Percentiles rank a stretch among this genome's conserved stretches.
These are phyloP conservation scores for Coranthus polyacanthus DNA, from an alignment of 2,797 vertebrate genomes.

Conservation along the genomic window DNA sequence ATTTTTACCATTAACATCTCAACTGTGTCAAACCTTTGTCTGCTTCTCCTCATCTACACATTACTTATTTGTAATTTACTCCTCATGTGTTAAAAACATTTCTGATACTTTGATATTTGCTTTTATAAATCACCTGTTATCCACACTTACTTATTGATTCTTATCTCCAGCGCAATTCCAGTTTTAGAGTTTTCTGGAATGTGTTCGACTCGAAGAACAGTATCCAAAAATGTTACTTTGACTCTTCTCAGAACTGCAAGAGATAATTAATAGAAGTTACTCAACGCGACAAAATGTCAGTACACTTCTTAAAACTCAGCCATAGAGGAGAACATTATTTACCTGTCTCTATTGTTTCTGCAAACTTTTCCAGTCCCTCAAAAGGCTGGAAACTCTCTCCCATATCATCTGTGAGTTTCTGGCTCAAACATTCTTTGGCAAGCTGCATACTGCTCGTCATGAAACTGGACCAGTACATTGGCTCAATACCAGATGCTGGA, in stretches of 20 bases:
- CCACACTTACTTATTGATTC: constrained; percentile 91
- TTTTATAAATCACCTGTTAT: neutral
- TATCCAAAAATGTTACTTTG: constrained; percentile 96
- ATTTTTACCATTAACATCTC: neutral
- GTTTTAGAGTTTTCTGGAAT: constrained; percentile 97
- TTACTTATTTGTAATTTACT: too few species aligned
- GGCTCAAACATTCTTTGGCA: constrained; percentile 97
- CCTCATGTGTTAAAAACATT: neutral
- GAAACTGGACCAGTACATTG: constrained; percentile 99
- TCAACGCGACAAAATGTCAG: neutral
- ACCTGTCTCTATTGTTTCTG: constrained; percentile 99
- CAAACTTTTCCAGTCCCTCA: constrained; percentile 98
- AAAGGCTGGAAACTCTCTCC: constrained; percentile 96
- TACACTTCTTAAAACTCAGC: neutral
- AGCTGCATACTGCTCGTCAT: constrained; percentile 99
- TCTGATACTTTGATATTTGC: neutral
- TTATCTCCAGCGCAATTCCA: constrained; percentile 95
- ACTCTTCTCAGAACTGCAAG: constrained; percentile 95
- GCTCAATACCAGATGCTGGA: constrained; percentile 92
- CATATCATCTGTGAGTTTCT: constrained; percentile 95
- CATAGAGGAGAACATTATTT: constrained; percentile 26
- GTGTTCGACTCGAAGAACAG: constrained; percentile 94
- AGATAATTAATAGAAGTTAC: constrained; percentile 13
- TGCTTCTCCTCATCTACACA: neutral
- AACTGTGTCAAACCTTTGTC: neutral